Conservation (phyloP, 1,140 invertebrate genomes). For the Lasaia peninsularis region DNA sequence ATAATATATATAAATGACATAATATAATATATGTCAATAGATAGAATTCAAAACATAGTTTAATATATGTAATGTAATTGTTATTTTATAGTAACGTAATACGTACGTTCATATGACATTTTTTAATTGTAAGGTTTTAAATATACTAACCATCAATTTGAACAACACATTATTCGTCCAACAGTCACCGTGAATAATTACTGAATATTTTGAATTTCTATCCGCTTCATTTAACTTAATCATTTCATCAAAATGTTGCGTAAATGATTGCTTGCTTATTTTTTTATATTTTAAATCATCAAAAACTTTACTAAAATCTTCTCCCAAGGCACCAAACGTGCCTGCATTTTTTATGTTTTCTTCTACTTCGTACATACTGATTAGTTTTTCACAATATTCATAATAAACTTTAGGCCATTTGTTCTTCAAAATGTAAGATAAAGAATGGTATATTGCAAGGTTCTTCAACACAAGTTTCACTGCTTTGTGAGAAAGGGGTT, state of each 20-base stretch:
- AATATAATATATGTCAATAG: too few relatives aligned
- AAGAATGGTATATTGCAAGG: conserved; percentile 3
- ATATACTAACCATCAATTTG: neutral
- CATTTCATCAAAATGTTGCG: neutral
- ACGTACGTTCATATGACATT: too few relatives aligned
- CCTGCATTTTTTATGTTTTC: neutral
- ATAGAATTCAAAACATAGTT: too few relatives aligned
- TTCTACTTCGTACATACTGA: neutral
- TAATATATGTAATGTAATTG: too few relatives aligned
- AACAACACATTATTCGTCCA: conserved; percentile 8
- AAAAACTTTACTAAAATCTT: conserved; percentile 1
- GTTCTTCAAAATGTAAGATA: neutral
- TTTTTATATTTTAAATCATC: neutral
- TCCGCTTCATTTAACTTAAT: neutral
- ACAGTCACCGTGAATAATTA: conserved; percentile 6
- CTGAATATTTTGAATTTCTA: neutral
- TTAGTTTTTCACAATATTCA: conserved; percentile 34
- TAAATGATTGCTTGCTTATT: neutral
- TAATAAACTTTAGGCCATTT: conserved; percentile 22
- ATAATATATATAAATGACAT: too few relatives aligned
- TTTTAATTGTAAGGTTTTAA: too few relatives aligned
- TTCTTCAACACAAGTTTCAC: neutral
- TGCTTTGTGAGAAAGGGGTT: conserved; percentile 60
- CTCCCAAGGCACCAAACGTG: neutral
- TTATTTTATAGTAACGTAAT: too few relatives aligned